phyloP scores from a whole-genome alignment of 2,888 invertebrate species.

The Leucophenga montana region DNA sequence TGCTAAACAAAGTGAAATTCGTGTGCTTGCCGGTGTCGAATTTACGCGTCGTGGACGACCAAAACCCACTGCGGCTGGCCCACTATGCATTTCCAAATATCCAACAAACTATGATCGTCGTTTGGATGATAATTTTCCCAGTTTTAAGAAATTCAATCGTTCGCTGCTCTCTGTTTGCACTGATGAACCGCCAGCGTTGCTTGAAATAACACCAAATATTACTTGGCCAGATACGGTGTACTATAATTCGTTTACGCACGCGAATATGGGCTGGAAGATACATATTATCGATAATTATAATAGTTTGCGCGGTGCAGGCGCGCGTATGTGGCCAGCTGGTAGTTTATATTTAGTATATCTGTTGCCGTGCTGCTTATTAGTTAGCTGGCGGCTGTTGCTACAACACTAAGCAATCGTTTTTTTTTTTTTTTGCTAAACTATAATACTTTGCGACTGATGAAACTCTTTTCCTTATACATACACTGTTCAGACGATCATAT shows the following conservation, averaged over 20 bases:
- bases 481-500: too few species aligned
- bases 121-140: conserved; percentile 83
- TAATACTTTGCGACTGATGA: too few species aligned
- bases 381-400: not conserved
- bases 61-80: conserved; percentile 86
- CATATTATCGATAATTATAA: conserved; percentile 84
- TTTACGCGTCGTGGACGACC: conserved; percentile 87
- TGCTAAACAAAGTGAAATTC: conserved; percentile 80
- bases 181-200: conserved; percentile 80
- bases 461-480: not conserved
- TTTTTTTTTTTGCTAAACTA: too few species aligned
- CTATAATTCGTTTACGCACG: conserved; percentile 93
- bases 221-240: conserved; percentile 94
- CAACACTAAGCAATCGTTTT: too few species aligned
- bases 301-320: conserved; percentile 52
- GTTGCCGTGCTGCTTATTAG: not conserved
- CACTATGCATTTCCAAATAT: conserved; percentile 83
- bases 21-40: conserved; percentile 86
- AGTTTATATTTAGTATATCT: not conserved
- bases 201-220: conserved; percentile 88
- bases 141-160: conserved; percentile 89
- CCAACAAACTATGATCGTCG: conserved; percentile 80
- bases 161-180: conserved; percentile 82
- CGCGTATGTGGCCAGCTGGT: not conserved
- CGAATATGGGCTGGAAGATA: conserved; percentile 96